A percentile compares a stretch with the other conserved stretches of the same genome.
Evolutionary conservation across 2,888 invertebrate genomes (phyloP).

Genomic region (Athalia circularis): DNA sequence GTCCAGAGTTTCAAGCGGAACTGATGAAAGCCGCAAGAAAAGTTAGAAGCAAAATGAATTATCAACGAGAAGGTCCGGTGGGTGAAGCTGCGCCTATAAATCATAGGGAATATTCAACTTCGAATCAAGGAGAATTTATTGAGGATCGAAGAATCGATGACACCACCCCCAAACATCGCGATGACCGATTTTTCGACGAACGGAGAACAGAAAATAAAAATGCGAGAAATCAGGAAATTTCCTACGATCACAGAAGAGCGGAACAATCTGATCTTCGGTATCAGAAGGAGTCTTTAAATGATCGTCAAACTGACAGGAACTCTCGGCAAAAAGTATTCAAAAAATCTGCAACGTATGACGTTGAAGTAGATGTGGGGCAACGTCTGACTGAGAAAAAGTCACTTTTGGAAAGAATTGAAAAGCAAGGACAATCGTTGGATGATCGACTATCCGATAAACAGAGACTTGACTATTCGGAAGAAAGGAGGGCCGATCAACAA

Average conservation of each 20-base stretch:
- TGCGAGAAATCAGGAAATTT: constrained; percentile 47
- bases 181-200: constrained; percentile 54
- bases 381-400: constrained; percentile 54
- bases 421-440: constrained; percentile 51
- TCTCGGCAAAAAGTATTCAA: constrained; percentile 47
- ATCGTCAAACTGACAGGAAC: constrained; percentile 52
- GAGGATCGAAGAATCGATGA: constrained; percentile 58
- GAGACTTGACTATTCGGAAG: constrained; percentile 51
- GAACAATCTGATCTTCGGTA: constrained; percentile 7
- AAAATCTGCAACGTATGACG: constrained; percentile 55
- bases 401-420: constrained; percentile 55
- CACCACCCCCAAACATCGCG: constrained; percentile 54
- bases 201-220: constrained; percentile 48
- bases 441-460: constrained; percentile 52
- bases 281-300: constrained; percentile 47
- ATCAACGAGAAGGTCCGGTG: constrained; percentile 56
- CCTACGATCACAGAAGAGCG: constrained; percentile 47
- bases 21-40: constrained; percentile 68
- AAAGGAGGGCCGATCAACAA: constrained; percentile 36
- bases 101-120: constrained; percentile 33
- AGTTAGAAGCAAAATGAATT: constrained; percentile 64
- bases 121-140: constrained; percentile 46
- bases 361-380: constrained; percentile 50
- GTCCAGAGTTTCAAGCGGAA: constrained; percentile 77
- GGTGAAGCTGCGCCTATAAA: constrained; percentile 53